Evolutionary conservation across 2,797 vertebrate genomes (phyloP).

Genomic region (Octomys mimax): DNA sequence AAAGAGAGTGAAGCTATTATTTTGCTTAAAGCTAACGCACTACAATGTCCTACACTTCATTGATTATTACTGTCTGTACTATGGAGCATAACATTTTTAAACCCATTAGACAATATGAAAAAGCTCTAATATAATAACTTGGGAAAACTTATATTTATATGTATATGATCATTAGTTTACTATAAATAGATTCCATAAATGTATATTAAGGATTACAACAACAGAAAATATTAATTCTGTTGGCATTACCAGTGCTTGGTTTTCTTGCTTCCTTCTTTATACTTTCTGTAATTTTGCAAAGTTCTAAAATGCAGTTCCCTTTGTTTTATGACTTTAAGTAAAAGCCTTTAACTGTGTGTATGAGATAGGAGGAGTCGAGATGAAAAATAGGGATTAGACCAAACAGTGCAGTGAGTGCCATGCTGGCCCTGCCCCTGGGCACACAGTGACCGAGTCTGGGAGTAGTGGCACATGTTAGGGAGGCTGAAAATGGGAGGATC

Average conservation of each 20-base stretch:
- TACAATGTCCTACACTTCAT: not conserved
- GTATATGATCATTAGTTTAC: not conserved
- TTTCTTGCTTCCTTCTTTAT: not conserved
- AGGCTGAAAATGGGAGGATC: too few relatives aligned
- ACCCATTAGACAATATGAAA: not conserved
- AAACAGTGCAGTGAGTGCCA: rapidly evolving
- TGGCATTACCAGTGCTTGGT: not conserved
- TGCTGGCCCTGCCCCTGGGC: too few relatives aligned
- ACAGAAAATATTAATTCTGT: not conserved
- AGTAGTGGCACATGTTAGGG: too few relatives aligned
- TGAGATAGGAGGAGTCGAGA: rapidly evolving
- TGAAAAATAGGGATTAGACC: not conserved
- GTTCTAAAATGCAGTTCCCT: not conserved
- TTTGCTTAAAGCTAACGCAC: constrained; percentile 34
- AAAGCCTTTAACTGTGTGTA: not conserved
- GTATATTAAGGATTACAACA: not conserved
- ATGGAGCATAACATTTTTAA: not conserved
- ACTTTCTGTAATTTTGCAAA: not conserved
- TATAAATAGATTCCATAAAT: not conserved
- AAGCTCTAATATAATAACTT: not conserved
- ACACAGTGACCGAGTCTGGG: too few relatives aligned
- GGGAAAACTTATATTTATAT: not conserved
- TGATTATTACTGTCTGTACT: constrained; percentile 11
- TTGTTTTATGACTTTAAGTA: not conserved
- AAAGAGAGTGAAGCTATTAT: not conserved